Base-by-base conservation (phyloP, 2,888 invertebrate genomes). In the Homarus gammarus region DNA sequence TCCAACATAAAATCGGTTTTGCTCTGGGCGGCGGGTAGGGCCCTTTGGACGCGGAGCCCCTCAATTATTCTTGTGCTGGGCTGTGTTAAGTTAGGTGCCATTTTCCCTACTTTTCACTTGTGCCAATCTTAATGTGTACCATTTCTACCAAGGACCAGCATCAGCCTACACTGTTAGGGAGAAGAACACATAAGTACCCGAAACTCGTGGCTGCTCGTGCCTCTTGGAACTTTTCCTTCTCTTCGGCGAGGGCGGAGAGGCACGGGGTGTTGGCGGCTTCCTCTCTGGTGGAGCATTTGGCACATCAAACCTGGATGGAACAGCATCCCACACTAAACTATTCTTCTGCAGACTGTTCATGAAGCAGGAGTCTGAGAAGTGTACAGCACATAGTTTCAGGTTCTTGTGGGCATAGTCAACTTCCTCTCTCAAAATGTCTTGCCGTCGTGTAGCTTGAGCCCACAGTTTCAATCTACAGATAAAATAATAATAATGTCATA, bases 311-410 rank as follows among this genome's bases (percentile, higher is more conserved):
- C 10, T 27, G 38, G 36, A 8, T 73, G 73, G 73, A 33, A 73
- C 73, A 36, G 73, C 73, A 73, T 73, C 73, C 33, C 73, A 73
- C 31, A 73, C 73, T 38, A 73, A 73, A 12, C 73, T 73, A 22
- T 73, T 73, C 36, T 36, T 73, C 38, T 73, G 73, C 36, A 36
- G 6, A 12, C 8, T 73, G 73, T 73, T 73, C 73, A 31, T 73
- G 73, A 73, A 73, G 6, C 73, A 33, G 33, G 73, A 73, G 33
- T 73, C 36, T 36, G 73, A 33, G 33, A 73, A 73, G 36, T 73
- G 73, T 33, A 15, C 38, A 73, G 36, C 38, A 1, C 73, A 73
- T 8, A 73, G 73, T 33, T 22, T 12, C 22, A 73, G 38, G 36
- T 73, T 73, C 8, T 73, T 73, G 36, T 31, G 36, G 73, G 73